Percentiles rank a stretch among this genome's conserved stretches.
These are phyloP conservation scores for Chrysochloris asiatica DNA, from an alignment of 2,113 vertebrate species.

Conservation along the genomic window DNA sequence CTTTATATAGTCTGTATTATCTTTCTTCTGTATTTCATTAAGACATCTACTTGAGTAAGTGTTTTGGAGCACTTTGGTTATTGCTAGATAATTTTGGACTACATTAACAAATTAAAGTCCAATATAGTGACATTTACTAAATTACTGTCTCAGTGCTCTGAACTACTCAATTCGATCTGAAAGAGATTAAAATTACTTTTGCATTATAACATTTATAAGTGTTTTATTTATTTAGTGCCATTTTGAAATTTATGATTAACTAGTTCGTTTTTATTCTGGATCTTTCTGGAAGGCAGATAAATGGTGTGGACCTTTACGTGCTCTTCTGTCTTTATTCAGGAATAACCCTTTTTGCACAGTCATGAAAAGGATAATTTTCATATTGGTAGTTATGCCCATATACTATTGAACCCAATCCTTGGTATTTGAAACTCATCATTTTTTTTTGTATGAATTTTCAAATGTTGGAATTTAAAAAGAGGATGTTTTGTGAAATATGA, in stretches of 20 bases:
- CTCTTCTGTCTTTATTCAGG: neutral
- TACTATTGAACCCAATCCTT: neutral
- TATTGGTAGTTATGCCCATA: neutral
- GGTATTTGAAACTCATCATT: slow-evolving; percentile 28
- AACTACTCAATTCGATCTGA: neutral
- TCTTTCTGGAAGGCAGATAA: slow-evolving; percentile 37
- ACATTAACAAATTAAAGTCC: neutral
- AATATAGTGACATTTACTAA: slow-evolving; percentile 24
- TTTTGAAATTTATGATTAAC: slow-evolving; percentile 23
- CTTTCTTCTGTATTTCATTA: neutral
- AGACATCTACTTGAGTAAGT: neutral
- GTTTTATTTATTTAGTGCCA: neutral
- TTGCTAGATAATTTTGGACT: slow-evolving; percentile 5
- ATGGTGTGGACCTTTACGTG: neutral
- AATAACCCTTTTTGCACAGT: neutral
- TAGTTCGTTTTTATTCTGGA: slow-evolving; percentile 29
- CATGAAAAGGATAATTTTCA: slow-evolving; percentile 9
- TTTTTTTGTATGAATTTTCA: slow-evolving; percentile 23
- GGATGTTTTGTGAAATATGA: slow-evolving; percentile 18
- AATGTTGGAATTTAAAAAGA: slow-evolving; percentile 30
- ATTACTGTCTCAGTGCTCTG: neutral
- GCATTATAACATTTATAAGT: neutral
- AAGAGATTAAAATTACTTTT: slow-evolving; percentile 45
- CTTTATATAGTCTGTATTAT: neutral
- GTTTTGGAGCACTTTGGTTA: neutral